phyloP scores from a whole-genome alignment of 2,113 vertebrate species.

The Thalassarche chlororhynchos region DNA sequence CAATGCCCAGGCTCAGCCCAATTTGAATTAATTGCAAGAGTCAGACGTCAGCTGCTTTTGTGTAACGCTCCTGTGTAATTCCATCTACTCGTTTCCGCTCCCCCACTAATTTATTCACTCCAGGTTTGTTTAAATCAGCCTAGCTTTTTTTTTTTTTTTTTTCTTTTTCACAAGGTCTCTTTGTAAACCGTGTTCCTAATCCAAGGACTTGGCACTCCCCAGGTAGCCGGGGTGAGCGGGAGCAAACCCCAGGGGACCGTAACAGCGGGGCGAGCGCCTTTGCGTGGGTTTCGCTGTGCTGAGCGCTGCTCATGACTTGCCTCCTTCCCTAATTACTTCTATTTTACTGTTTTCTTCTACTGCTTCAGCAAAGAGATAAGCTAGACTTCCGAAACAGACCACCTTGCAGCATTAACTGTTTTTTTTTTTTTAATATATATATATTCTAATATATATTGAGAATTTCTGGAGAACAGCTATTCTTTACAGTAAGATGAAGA shows the following conservation, averaged over 20 bases:
- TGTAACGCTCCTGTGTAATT: not conserved
- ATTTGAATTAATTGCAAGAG: not conserved
- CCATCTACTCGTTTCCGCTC: not conserved
- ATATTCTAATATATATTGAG: not conserved
- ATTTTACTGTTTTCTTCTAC: not conserved
- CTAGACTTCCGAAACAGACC: not conserved
- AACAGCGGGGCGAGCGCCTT: rapidly evolving
- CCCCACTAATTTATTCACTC: slow-evolving; percentile 33
- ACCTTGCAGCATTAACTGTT: not conserved
- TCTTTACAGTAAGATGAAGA: not conserved
- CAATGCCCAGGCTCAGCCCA: not conserved
- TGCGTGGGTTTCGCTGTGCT: not conserved
- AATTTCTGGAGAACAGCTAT: not conserved
- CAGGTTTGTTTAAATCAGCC: slow-evolving; percentile 9
- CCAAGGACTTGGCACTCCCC: not conserved
- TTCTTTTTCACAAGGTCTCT: not conserved
- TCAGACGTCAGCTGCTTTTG: slow-evolving; percentile 39
- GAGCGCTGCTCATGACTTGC: not conserved
- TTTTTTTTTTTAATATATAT: not conserved
- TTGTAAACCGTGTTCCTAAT: not conserved
- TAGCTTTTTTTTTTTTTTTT: not conserved
- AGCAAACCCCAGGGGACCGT: not conserved
- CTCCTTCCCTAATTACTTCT: not conserved
- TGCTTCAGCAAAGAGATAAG: not conserved
- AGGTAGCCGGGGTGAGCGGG: not conserved